phyloP scores from a whole-genome alignment of 1,140 invertebrate species.

The Drosophila arawakana region DNA sequence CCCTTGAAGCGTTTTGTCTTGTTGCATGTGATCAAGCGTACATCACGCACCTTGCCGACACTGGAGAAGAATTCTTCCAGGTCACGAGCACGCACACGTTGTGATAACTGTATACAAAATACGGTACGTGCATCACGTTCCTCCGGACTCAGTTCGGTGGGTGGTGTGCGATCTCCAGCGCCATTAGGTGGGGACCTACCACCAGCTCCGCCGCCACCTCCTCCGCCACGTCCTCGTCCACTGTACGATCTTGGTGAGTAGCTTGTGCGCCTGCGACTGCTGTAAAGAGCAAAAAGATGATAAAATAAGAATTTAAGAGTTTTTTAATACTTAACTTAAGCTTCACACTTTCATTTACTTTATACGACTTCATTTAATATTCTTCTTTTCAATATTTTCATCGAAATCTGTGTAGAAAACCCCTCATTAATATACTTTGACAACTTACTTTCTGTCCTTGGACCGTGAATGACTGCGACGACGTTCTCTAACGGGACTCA shows the following conservation, averaged over 20 bases:
- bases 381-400: too few species aligned
- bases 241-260: constrained; percentile 73
- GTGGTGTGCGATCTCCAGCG: constrained; percentile 79
- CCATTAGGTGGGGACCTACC: constrained; percentile 80
- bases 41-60: constrained; percentile 99
- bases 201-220: constrained; percentile 22
- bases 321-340: background rate
- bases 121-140: constrained; percentile 99
- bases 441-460: constrained; percentile 71
- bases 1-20: constrained; percentile 99
- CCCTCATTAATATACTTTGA: background rate
- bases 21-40: constrained; percentile 99
- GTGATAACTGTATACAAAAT: constrained; percentile 98
- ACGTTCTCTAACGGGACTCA: constrained; percentile 62
- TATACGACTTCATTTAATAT: too few species aligned
- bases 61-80: constrained; percentile 99
- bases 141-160: constrained; percentile 96
- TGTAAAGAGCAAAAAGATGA: constrained; percentile 24
- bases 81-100: constrained; percentile 96
- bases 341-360: too few species aligned
- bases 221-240: constrained; percentile 45
- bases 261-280: constrained; percentile 68
- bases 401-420: too few species aligned
- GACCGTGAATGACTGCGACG: constrained; percentile 70
- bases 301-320: constrained; percentile 14